Percentiles rank a stretch among this genome's conserved stretches.
These are phyloP conservation scores for Sorex fumeus DNA, from an alignment of 2,113 vertebrate genomes.

Conservation along the genomic window DNA sequence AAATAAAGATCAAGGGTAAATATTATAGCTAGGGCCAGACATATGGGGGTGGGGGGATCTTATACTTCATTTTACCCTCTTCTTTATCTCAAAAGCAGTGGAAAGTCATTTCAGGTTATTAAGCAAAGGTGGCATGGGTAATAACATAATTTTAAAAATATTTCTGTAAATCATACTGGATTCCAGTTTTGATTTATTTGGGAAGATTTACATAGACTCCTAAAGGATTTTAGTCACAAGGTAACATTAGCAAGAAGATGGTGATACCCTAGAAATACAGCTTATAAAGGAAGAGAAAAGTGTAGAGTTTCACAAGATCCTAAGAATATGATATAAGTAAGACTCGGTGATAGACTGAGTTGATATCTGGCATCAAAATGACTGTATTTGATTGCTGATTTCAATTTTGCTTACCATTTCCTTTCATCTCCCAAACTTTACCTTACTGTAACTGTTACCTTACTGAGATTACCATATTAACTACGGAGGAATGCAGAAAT, in stretches of 20 bases:
- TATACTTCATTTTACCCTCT: too few species aligned
- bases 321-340: background rate
- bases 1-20: too few species aligned
- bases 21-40: too few species aligned
- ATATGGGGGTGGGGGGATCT: too few species aligned
- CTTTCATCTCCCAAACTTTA: background rate
- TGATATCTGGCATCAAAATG: background rate
- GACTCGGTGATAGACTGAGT: background rate
- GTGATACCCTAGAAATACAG: background rate
- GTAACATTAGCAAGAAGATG: background rate
- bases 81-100: background rate
- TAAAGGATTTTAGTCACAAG: background rate
- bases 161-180: background rate
- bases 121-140: background rate
- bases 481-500: background rate
- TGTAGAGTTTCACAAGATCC: background rate
- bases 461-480: background rate
- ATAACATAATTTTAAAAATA: slow-evolving; percentile 1
- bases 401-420: background rate
- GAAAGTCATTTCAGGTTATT: background rate
- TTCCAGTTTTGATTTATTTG: background rate
- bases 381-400: background rate
- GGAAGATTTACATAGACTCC: background rate
- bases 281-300: background rate
- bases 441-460: background rate